Evolutionary conservation across 1,140 invertebrate genomes (phyloP), one percentile per base, ranked within the genome.

Genomic region (Chlorops oryzae): DNA sequence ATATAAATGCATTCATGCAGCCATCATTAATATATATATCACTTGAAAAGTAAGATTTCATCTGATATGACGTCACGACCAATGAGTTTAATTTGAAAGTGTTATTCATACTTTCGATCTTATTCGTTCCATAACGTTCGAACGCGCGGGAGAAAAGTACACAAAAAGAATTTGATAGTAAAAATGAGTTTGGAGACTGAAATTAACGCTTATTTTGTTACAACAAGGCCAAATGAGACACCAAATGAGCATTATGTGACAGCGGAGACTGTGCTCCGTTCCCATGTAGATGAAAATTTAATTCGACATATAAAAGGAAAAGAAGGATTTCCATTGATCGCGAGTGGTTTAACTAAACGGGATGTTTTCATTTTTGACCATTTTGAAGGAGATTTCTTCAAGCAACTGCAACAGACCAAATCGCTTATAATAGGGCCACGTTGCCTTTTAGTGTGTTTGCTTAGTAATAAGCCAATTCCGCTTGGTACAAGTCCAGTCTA

Each of bases 371-470:
- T 92, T 0, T 75, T 88, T 59, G 79, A 87, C 55, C 73, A 79
- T 20, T 90, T 91, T 73, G 74, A 79, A 56, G 87, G 87, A 25
- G 70, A 78, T 35, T 61, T 80, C 7, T 91, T 85, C 75, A 74
- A 83, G 13, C 78, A 80, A 58, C 63, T 90, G 1, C 74, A 74
- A 49, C 63, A 70, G 25, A 84, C 78, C 12, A 85, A 84, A 58
- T 83, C 82, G 51, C 73, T 81, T 78, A 77, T 93, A 47, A 70
- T 91, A 49, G 89, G 90, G 1, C 87, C 90, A 10, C 77, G 80
- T 28, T 92, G 88, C 64, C 66, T 93, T n/a, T 73, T 87, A 10
- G 78, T 80, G 44, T 92, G 87, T 62, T 72, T 92, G 37, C 76
- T 78, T 15, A 80, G 83, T 60, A 80, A 80, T 15, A 75, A 81